phyloP scores from a whole-genome alignment of 2,888 invertebrate species.

The Hypercompe scribonia region DNA sequence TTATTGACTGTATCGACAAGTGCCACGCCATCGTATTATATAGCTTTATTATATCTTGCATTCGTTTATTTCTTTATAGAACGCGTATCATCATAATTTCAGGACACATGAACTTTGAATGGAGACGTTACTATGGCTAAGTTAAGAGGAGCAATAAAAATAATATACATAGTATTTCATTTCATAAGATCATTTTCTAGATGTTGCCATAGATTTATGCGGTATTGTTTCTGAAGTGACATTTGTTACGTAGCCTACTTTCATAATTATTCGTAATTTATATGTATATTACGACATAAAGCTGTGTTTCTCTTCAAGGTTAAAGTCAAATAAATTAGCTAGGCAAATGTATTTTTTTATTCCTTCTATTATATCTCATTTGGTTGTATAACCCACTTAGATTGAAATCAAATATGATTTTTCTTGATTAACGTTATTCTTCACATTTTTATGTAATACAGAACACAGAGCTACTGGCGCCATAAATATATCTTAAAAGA shows the following conservation, averaged over 20 bases:
- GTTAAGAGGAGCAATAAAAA: neutral
- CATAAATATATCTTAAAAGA: conserved; percentile 20
- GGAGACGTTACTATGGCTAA: neutral
- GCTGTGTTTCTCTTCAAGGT: neutral
- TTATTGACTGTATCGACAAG: conserved; percentile 41
- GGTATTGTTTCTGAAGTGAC: neutral
- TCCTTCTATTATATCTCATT: conserved; percentile 3
- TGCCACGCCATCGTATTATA: conserved; percentile 10
- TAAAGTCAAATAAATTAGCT: neutral
- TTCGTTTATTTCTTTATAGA: conserved; percentile 9
- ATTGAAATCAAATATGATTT: neutral
- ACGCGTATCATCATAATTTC: conserved; percentile 5
- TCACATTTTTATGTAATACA: conserved; percentile 1
- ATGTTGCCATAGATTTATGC: conserved; percentile 1
- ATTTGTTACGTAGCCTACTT: neutral
- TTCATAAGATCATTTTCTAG: neutral
- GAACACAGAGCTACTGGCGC: conserved; percentile 27
- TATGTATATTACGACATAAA: conserved; percentile 3
- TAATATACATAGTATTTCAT: neutral
- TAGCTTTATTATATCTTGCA: conserved; percentile 5
- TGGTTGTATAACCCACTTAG: neutral
- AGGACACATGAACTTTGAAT: neutral
- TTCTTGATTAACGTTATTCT: neutral
- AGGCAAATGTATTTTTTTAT: conserved; percentile 5
- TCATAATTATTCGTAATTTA: conserved; percentile 3